A percentile compares a stretch with the other conserved stretches of the same genome.
These are phyloP conservation scores for Trichogramma dendrolimi DNA, from an alignment of 2,888 invertebrate species.

Conservation along the genomic window DNA sequence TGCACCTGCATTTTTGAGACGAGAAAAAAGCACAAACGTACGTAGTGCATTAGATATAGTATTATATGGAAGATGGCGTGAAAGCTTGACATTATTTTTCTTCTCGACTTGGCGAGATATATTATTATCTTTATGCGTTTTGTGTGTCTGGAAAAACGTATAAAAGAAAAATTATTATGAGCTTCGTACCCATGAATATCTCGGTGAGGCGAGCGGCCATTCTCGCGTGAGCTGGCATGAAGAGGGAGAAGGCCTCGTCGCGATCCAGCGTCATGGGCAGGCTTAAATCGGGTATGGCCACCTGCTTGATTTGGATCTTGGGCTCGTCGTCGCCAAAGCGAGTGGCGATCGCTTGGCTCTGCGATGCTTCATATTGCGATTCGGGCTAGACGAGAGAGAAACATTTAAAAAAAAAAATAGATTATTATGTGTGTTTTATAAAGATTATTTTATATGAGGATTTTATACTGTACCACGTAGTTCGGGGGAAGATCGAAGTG, in stretches of 20 bases:
- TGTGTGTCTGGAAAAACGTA: no score
- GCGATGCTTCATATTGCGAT: slow-evolving; percentile 52
- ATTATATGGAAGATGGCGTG: no score
- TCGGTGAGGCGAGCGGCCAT: slow-evolving; percentile 69
- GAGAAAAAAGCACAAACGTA: not conserved
- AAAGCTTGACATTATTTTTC: no score
- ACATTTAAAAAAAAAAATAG: not conserved
- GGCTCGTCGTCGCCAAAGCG: slow-evolving; percentile 57
- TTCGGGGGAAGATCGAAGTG: no score
- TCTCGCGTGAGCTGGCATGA: slow-evolving; percentile 66
- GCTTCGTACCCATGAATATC: slow-evolving; percentile 59
- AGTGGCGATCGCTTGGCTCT: slow-evolving; percentile 53
- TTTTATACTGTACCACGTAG: no score
- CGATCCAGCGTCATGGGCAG: slow-evolving; percentile 61
- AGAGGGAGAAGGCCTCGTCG: slow-evolving; percentile 69
- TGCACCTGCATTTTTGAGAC: slow-evolving; percentile 56
- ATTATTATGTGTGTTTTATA: not conserved
- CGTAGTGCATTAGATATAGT: not conserved
- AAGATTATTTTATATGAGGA: no score
- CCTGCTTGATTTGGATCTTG: slow-evolving; percentile 59
- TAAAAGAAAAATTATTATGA: not conserved
- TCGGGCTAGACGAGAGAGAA: slow-evolving; percentile 48
- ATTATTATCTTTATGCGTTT: no score
- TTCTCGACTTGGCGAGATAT: no score
- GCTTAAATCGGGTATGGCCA: slow-evolving; percentile 62